phyloP scores from a whole-genome alignment of 1,140 invertebrate species.

The Drosophila mayri region DNA sequence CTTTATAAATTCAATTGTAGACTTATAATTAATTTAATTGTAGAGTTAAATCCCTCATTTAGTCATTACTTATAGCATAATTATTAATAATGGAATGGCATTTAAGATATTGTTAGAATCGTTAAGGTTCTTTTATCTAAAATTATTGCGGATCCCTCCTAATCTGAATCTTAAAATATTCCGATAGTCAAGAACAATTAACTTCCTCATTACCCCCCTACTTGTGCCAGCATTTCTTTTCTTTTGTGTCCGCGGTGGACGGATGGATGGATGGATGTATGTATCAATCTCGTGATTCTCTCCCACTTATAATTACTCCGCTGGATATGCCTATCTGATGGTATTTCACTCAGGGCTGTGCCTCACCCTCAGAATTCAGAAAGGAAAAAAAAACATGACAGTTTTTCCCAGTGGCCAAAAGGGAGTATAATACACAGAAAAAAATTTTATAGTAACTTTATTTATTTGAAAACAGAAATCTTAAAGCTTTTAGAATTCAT shows the following conservation, averaged over 20 bases:
- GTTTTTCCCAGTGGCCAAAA: constrained; percentile 64
- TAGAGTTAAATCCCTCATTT: not conserved
- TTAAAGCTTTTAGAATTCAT: not conserved
- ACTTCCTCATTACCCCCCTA: constrained; percentile 35
- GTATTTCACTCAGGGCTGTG: constrained; percentile 37
- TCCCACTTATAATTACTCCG: constrained; percentile 46
- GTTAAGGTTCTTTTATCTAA: not conserved
- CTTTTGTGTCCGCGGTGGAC: constrained; percentile 1
- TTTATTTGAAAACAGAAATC: not conserved
- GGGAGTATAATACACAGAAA: constrained; percentile 21
- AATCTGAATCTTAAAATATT: constrained; percentile 34
- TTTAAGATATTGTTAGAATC: not conserved
- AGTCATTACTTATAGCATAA: not conserved
- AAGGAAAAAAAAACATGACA: constrained; percentile 74
- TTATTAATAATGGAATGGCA: constrained; percentile 6
- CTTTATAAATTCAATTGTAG: too few species aligned
- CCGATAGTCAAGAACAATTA: constrained; percentile 39
- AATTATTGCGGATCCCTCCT: constrained; percentile 2
- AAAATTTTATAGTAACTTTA: not conserved
- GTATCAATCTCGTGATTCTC: constrained; percentile 33
- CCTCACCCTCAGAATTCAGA: constrained; percentile 26
- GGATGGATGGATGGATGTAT: constrained; percentile 1
- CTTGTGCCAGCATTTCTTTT: constrained; percentile 20
- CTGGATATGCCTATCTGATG: constrained; percentile 30
- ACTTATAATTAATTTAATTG: not conserved